Percentiles rank a stretch among this genome's conserved stretches.
Evolutionary conservation across 2,888 invertebrate genomes (phyloP).

Genomic region (Agrochola lota): DNA sequence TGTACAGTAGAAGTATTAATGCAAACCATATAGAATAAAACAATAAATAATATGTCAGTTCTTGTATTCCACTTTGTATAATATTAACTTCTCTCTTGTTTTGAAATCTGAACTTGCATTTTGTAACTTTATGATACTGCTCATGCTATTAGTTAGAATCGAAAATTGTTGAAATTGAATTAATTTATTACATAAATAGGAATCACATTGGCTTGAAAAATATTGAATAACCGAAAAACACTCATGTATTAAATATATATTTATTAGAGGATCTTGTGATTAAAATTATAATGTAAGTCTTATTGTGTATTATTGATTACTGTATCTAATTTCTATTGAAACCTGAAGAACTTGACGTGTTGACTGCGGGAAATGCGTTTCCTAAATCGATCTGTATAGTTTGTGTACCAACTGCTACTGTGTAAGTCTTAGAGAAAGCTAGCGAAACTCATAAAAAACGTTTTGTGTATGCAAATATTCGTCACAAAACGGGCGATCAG

Average conservation of each 20-base stretch:
- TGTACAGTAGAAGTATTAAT: constrained; percentile 47
- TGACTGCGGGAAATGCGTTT: constrained; percentile 23
- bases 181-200: constrained; percentile 48
- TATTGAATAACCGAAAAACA: constrained; percentile 26
- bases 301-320: constrained; percentile 45
- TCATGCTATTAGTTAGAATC: constrained; percentile 22
- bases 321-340: constrained; percentile 40
- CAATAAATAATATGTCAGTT: constrained; percentile 13
- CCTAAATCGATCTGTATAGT: constrained; percentile 5
- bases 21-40: constrained; percentile 28
- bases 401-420: constrained; percentile 6
- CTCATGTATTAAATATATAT: constrained; percentile 33
- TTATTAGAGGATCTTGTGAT: constrained; percentile 48
- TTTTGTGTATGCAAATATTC: background rate
- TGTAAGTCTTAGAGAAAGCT: background rate
- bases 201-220: constrained; percentile 45
- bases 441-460: background rate
- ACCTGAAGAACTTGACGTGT: constrained; percentile 20
- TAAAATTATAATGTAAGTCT: constrained; percentile 58
- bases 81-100: constrained; percentile 6
- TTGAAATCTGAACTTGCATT: constrained; percentile 23
- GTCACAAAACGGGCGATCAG: constrained; percentile 6
- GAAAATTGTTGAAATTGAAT: constrained; percentile 40
- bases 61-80: constrained; percentile 45
- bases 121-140: constrained; percentile 21